phyloP scores from a whole-genome alignment of 2,797 vertebrate species.

The Propithecus perrieri region DNA sequence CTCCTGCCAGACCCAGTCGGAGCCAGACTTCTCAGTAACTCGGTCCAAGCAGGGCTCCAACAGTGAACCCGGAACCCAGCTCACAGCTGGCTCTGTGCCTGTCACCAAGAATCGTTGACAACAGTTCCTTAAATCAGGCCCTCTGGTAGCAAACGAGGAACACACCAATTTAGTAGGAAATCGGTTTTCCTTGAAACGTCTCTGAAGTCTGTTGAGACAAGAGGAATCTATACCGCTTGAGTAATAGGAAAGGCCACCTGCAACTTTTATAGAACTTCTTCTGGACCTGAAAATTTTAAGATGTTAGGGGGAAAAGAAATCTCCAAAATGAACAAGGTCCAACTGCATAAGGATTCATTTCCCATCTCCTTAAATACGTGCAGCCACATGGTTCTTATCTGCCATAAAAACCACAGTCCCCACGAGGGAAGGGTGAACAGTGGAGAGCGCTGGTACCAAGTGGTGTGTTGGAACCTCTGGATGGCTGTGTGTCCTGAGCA shows the following conservation, averaged over 20 bases:
- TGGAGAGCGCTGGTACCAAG: not conserved
- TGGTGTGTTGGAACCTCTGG: not conserved
- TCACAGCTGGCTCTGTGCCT: slow-evolving; percentile 32
- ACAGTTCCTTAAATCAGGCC: slow-evolving; percentile 28
- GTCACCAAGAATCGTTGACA: slow-evolving; percentile 30
- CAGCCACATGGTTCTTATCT: slow-evolving; percentile 29
- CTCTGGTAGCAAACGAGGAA: slow-evolving; percentile 52
- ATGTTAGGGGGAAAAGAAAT: not conserved
- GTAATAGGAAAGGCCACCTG: slow-evolving; percentile 29
- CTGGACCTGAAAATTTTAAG: slow-evolving; percentile 17
- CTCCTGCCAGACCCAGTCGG: slow-evolving; percentile 25
- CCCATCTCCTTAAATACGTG: slow-evolving; percentile 35
- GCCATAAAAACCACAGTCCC: slow-evolving; percentile 8
- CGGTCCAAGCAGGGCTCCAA: not conserved
- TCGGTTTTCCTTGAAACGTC: not conserved
- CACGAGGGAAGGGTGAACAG: not conserved
- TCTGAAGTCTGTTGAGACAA: slow-evolving; percentile 23
- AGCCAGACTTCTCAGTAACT: slow-evolving; percentile 59
- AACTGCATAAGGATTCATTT: slow-evolving; percentile 3
- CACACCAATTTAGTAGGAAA: slow-evolving; percentile 3
- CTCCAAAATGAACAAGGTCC: not conserved
- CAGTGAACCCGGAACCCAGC: not conserved
- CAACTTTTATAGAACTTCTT: not conserved
- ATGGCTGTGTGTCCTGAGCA: slow-evolving; percentile 1
- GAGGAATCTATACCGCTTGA: not conserved